Base-by-base conservation (phyloP, 1,140 invertebrate genomes). In the Listronotus oregonensis region DNA sequence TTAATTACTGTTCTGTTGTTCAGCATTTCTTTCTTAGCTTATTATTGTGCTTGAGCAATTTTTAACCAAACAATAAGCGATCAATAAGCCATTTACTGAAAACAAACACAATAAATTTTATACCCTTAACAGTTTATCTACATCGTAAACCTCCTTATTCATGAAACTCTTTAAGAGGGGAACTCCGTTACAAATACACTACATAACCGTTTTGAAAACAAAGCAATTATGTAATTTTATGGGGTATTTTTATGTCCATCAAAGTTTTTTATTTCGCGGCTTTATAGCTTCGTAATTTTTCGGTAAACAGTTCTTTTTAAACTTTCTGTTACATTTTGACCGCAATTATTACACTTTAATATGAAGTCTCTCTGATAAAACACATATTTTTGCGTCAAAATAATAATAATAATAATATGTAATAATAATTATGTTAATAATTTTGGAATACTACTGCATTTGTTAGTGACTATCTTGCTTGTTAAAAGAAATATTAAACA, bases 61-160 rank as follows among this genome's bases (percentile, higher is more conserved):
- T 66, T 66, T 69, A 69, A 66, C 47, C 64, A 69, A 66, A 66
- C 62, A 65, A 66, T 65, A 68, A 66, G 42, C 67, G 67, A 68
- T 69, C 67, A 66, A 69, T 69, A 69, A 69, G 58, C 54, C 54
- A 69, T 69, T 69, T 69, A 37, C 64, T 46, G 40, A 67, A 69
- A 67, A 69, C 59, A 69, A 69, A 69, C 68, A 69, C 64, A 63
- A 69, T 69, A 69, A 69, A 69, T 69, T 69, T 69, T 47, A 50
- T 61, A 64, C 64, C 51, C 59, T 62, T 63, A 67, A 67, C 52
- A 67, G 58, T 67, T 62, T 67, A 67, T 67, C 66, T 49, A 67
- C 64, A 55, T 61, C 64, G 50, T 66, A 66, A 66, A 66, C 56
- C 42, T 49, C 21, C 61, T 54, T 52, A 52, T 55, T 56, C 46